phyloP scores from a whole-genome alignment of 2,113 vertebrate species.

The Ranitomeya imitator region DNA sequence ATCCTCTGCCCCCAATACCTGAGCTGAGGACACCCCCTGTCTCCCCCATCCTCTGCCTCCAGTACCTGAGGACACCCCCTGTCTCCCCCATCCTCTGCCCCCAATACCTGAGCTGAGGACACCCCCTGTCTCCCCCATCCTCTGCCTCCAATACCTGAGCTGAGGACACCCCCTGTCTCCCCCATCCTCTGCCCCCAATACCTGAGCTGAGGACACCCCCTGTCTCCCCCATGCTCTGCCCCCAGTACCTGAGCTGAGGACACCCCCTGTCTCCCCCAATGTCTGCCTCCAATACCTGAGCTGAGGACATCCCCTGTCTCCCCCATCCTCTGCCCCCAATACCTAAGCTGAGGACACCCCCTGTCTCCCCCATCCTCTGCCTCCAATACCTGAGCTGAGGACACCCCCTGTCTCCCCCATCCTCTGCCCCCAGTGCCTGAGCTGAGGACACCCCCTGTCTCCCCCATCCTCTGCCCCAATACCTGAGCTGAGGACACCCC shows the following conservation, averaged over 20 bases:
- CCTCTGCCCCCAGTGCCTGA: slow-evolving; percentile 61
- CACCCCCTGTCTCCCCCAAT: slow-evolving; percentile 69
- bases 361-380: neutral
- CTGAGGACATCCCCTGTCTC: slow-evolving; percentile 69
- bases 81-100: slow-evolving; percentile 27
- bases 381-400: slow-evolving; percentile 72
- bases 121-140: slow-evolving; percentile 63
- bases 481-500: neutral
- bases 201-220: slow-evolving; percentile 75
- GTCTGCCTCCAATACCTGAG: slow-evolving; percentile 60
- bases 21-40: neutral
- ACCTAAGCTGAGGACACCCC: too few species aligned
- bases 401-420: slow-evolving; percentile 67
- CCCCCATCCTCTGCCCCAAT: neutral
- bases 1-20: neutral
- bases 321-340: neutral
- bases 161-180: slow-evolving; percentile 68
- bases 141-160: slow-evolving; percentile 62
- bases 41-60: neutral
- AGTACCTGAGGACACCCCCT: slow-evolving; percentile 73
- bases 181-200: slow-evolving; percentile 49
- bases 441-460: neutral
- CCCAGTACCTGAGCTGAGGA: slow-evolving; percentile 73
- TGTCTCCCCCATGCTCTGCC: slow-evolving; percentile 62
- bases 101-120: slow-evolving; percentile 67